These are phyloP conservation scores for Apus apus DNA, from an alignment of 2,113 vertebrate species.

Conservation along the genomic window DNA sequence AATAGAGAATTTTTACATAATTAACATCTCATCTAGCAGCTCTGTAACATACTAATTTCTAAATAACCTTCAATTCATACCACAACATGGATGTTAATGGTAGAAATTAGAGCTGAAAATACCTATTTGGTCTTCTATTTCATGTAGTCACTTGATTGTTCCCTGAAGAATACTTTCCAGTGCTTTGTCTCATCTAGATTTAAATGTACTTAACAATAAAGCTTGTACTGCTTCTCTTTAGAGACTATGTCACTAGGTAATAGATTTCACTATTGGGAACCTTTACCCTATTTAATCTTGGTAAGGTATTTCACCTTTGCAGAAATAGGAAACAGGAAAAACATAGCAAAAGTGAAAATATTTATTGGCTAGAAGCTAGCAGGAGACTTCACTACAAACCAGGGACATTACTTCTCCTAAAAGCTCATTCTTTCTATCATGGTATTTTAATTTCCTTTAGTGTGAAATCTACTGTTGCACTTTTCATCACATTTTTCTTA, in stretches of 20 bases:
- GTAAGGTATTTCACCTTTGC: conserved; percentile 25
- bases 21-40: background rate
- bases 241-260: conserved; percentile 23
- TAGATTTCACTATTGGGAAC: conserved; percentile 41
- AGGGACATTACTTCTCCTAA: background rate
- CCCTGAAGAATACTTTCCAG: conserved; percentile 41
- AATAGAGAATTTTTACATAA: background rate
- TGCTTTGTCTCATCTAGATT: conserved; percentile 22
- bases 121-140: conserved; percentile 24
- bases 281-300: background rate
- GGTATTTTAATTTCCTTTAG: background rate
- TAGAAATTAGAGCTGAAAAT: conserved; percentile 25
- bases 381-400: background rate
- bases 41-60: background rate
- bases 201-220: conserved; percentile 48
- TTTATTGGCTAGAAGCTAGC: background rate
- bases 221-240: conserved; percentile 10
- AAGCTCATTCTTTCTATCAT: background rate
- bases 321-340: background rate
- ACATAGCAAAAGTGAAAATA: background rate
- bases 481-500: background rate
- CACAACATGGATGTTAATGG: background rate
- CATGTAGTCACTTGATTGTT: conserved; percentile 1
- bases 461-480: background rate
- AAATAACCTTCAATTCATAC: background rate